Percentiles rank a stretch among this genome's conserved stretches.
These are phyloP conservation scores for Bettongia penicillata DNA, from an alignment of 2,113 vertebrate species.

Conservation along the genomic window DNA sequence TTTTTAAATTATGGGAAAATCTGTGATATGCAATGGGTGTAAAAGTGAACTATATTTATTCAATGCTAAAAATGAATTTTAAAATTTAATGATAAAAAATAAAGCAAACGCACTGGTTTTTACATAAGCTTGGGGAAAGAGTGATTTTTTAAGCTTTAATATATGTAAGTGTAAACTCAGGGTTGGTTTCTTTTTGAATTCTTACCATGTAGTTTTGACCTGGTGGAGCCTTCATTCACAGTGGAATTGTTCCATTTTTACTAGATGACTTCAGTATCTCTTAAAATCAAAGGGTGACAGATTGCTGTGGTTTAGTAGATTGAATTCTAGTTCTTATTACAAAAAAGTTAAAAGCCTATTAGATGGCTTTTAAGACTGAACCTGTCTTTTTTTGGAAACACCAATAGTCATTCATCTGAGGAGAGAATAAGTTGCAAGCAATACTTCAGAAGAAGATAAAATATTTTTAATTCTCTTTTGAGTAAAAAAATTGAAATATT, in stretches of 20 bases:
- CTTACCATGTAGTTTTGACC: neutral
- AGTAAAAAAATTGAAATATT: slow-evolving; percentile 13
- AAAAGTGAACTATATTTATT: slow-evolving; percentile 52
- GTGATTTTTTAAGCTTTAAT: slow-evolving; percentile 38
- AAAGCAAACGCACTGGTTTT: slow-evolving; percentile 28
- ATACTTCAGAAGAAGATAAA: neutral
- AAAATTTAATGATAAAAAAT: slow-evolving; percentile 48
- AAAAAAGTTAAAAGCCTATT: slow-evolving; percentile 24
- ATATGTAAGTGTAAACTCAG: neutral
- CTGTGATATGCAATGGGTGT: slow-evolving; percentile 3
- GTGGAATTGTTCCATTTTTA: neutral
- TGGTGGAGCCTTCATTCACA: neutral
- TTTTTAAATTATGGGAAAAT: slow-evolving; percentile 60
- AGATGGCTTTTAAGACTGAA: slow-evolving; percentile 24
- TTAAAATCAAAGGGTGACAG: slow-evolving; percentile 3
- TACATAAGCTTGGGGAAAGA: neutral
- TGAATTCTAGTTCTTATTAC: slow-evolving; percentile 3
- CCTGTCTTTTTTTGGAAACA: slow-evolving; percentile 21
- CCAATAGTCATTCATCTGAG: slow-evolving; percentile 1
- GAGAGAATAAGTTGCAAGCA: neutral
- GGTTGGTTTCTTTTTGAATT: neutral
- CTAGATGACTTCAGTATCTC: neutral
- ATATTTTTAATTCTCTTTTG: neutral
- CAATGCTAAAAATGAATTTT: slow-evolving; percentile 17
- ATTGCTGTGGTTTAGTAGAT: neutral